Base-by-base conservation (phyloP, 2,797 vertebrate genomes). In the Pangasius larnaudii region DNA sequence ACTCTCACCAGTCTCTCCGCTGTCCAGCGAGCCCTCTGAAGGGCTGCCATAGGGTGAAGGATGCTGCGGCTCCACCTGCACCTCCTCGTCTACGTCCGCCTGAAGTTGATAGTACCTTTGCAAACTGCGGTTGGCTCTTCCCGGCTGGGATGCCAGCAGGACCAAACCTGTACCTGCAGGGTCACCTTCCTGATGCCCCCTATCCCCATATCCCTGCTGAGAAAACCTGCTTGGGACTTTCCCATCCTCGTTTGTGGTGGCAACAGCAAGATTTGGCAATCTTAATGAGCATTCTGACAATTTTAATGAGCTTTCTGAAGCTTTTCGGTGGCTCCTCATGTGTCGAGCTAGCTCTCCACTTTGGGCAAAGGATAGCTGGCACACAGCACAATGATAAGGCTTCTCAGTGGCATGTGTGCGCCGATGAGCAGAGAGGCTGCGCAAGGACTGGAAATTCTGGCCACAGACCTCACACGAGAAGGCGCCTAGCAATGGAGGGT, bases 361-460 rank as follows among this genome's bases (percentile, higher is more conserved):
- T 90, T 96, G 96, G 83, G 94, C 80, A 18, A 96, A 96, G 86
- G 96, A 94, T 71, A 95, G 92, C 61, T 95, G 93, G 22, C 96
- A 97, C 89, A 96, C 92, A 0, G 95, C 95, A 0, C 96, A 97
- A 94, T 95, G 96, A 78, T 96, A 96, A 7, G 95, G 96, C 90
- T 93, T 92, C 58, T 96, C 93, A 1, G 95, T 96, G 72, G 96
- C 89, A 18, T 96, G 96, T 86, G 95, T 97, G 90, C 95, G 95
- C 53, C 96, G 96, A 91, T 98, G 97, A 77, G 96, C 94, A 0
- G 97, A 96, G 61, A 97, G 94, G 85, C 96, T 96, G 5, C 95
- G 96, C 87, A 94, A 88, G 16, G 97, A 97, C 87, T 91, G 96
- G 88, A 97, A 97, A 91, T 89, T 94, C 93, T 97, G 96, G 83